Percentiles rank a stretch among this genome's conserved stretches.
Evolutionary conservation across 1,140 invertebrate species (phyloP).

Genomic region (Drosophila kikkawai): DNA sequence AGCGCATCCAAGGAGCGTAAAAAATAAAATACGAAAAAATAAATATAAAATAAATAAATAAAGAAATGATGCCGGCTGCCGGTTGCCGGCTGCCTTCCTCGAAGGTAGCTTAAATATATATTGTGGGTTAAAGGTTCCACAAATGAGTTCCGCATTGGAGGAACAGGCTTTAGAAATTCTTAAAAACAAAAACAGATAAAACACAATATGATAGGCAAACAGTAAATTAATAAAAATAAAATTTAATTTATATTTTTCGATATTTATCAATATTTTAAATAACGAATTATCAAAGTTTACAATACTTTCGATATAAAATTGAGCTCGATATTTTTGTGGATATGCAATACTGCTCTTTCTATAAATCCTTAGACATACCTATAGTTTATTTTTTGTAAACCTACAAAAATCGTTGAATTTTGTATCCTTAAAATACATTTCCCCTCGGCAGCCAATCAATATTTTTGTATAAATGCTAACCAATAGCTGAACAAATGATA

Average conservation of each 20-base stretch:
- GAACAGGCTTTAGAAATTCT: too few species aligned
- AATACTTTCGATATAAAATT: too few species aligned
- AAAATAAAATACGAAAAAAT: constrained; percentile 45
- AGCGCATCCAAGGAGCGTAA: constrained; percentile 29
- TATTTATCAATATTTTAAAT: too few species aligned
- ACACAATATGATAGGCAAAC: too few species aligned
- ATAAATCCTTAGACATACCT: neutral
- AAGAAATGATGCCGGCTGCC: constrained; percentile 7
- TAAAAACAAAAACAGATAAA: too few species aligned
- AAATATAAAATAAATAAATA: constrained; percentile 37
- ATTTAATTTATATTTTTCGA: too few species aligned
- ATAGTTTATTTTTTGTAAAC: neutral
- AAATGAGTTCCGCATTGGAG: neutral
- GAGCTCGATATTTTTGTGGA: too few species aligned
- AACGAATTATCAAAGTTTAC: too few species aligned
- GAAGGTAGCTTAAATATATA: constrained; percentile 6
- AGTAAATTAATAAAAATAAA: too few species aligned
- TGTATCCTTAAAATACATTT: neutral
- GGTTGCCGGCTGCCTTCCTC: neutral
- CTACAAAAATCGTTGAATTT: neutral
- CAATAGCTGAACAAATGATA: constrained; percentile 70
- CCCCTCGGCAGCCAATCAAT: constrained; percentile 43
- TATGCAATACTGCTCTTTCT: too few species aligned
- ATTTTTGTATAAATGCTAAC: constrained; percentile 62
- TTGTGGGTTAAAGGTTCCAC: constrained; percentile 17